Conservation (phyloP, 2,797 vertebrate genomes). For the Iguana delicatissima region DNA sequence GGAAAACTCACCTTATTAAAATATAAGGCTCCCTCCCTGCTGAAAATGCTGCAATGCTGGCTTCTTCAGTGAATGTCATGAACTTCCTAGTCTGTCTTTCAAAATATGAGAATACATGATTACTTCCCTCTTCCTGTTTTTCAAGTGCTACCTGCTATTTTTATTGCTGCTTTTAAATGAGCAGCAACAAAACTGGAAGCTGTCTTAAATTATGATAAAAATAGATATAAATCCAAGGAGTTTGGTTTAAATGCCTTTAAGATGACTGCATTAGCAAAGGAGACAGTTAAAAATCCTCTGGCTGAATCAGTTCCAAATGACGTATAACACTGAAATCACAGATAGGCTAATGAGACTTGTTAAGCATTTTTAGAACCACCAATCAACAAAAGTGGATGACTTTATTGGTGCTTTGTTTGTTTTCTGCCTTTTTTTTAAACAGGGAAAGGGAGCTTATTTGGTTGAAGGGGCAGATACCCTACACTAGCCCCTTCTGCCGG, state of each 20-base stretch:
- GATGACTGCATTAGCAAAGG: not conserved
- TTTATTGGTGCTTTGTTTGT: not conserved
- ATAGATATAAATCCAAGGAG: constrained; percentile 7
- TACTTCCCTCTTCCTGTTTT: not conserved
- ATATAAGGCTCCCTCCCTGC: no score
- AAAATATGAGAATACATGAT: no score
- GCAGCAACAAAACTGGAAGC: not conserved
- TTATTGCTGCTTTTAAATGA: not conserved
- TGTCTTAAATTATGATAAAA: constrained; percentile 6
- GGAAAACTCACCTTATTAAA: no score
- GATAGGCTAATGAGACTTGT: not conserved
- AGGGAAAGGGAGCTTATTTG: no score
- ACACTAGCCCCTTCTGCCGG: no score
- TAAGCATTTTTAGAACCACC: not conserved
- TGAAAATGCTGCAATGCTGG: no score
- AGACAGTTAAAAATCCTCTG: not conserved
- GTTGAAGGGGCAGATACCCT: no score
- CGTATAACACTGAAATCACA: not conserved
- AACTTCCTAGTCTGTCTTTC: no score
- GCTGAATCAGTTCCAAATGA: not conserved
- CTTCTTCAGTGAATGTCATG: no score
- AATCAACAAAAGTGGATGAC: not conserved
- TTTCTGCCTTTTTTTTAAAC: not conserved
- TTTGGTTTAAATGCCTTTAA: constrained; percentile 3
- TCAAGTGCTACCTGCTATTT: not conserved